Base-by-base conservation (phyloP, 1,140 invertebrate genomes). In the Leptinotarsa defecta region DNA sequence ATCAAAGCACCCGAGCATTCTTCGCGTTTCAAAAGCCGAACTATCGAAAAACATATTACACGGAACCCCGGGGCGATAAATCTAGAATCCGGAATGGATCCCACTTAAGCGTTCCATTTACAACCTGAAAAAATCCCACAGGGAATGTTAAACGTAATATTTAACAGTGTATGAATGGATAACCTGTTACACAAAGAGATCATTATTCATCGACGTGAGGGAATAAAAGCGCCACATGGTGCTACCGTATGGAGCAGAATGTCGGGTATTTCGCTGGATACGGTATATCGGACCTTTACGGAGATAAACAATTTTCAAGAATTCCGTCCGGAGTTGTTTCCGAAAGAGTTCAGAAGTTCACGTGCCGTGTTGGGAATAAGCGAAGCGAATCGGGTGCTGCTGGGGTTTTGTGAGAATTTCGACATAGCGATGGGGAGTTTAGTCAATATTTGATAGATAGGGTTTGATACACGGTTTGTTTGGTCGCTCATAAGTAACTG, bases 141-240 rank as follows among this genome's bases (percentile, higher is more conserved):
- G 65, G 65, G 24, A 27, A 68, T 68, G 65, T 27, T 68, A 34
- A 68, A 68, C 65, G 19, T 27, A 68, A 68, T 68, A 68, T 68
- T 68, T 68, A 68, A 68, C 65, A 24, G 65, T 68, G 20, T 68
- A 22, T 68, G 65, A 68, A 68, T 68, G 65, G 65, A 68, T 68
- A 68, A 68, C 65, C 65, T 68, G 65, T 68, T 68, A 68, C 65
- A 68, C 65, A 68, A 68, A 22, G 34, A 22, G 65, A 68, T 68
- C 65, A 68, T 68, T 68, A 68, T 27, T 68, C 27, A 68, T 22
- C 65, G 65, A 27, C 19, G 65, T 68, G 65, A 34, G 65, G 24
- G 19, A 19, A 68, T 20, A 34, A 68, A 68, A 68, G 65, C 65
- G 65, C 65, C 65, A 68, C 65, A 68, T 68, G 65, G 65, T 68